Percentiles rank a stretch among this genome's conserved stretches.
Evolutionary conservation across 2,888 invertebrate species (phyloP).

Genomic region (Lepidochrysops patricia): DNA sequence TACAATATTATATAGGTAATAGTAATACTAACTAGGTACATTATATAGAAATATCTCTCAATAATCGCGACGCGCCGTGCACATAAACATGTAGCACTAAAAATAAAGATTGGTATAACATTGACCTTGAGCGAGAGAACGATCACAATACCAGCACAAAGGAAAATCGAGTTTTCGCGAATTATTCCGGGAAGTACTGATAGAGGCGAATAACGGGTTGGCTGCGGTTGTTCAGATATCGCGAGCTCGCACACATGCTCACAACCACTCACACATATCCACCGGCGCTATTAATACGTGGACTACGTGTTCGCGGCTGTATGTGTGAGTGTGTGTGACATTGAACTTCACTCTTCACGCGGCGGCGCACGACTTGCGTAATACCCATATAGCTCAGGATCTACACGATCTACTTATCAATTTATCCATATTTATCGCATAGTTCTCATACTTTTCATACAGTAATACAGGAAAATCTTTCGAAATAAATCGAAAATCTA

Average conservation of each 20-base stretch:
- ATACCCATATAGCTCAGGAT: slow-evolving; percentile 29
- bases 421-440: not conserved
- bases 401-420: slow-evolving; percentile 10
- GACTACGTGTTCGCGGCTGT: slow-evolving; percentile 22
- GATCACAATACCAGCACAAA: slow-evolving; percentile 41
- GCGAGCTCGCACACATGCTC: slow-evolving; percentile 34
- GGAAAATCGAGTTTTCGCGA: slow-evolving; percentile 58
- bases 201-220: slow-evolving; percentile 68
- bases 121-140: slow-evolving; percentile 60
- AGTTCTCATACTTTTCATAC: not conserved
- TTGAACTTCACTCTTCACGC: slow-evolving; percentile 73
- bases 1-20: no score
- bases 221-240: slow-evolving; percentile 61
- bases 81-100: slow-evolving; percentile 24
- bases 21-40: no score
- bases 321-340: slow-evolving; percentile 60
- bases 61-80: slow-evolving; percentile 14
- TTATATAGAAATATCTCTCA: no score
- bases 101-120: slow-evolving; percentile 52
- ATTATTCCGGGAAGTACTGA: slow-evolving; percentile 65
- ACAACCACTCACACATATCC: slow-evolving; percentile 31
- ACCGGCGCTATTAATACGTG: slow-evolving; percentile 7
- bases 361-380: slow-evolving; percentile 64
- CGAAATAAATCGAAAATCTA: no score
- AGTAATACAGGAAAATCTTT: no score